These are phyloP conservation scores for Lasioglossum malachurum DNA, from an alignment of 2,888 invertebrate genomes.

Conservation along the genomic window DNA sequence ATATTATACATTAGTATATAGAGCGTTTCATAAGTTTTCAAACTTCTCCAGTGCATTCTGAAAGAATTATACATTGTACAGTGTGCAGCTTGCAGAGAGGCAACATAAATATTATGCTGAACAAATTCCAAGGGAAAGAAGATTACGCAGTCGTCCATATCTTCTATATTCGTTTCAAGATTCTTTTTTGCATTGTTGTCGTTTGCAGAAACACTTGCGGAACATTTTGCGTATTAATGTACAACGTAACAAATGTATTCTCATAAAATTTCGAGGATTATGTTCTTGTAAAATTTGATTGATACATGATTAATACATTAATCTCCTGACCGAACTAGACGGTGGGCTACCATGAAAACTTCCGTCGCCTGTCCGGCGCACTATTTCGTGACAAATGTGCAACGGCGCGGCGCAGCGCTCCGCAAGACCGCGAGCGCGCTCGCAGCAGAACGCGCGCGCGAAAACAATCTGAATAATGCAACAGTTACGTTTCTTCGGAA, in stretches of 20 bases:
- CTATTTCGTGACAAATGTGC: slow-evolving; percentile 33
- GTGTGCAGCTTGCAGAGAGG: neutral
- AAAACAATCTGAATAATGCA: slow-evolving; percentile 39
- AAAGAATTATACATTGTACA: neutral
- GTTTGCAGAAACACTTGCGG: neutral
- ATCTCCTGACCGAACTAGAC: neutral
- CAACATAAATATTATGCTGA: neutral
- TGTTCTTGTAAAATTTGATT: neutral
- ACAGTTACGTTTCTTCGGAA: slow-evolving; percentile 32
- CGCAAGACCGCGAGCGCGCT: neutral
- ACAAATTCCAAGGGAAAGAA: neutral
- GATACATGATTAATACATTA: neutral
- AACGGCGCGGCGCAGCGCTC: neutral
- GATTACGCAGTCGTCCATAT: too few species aligned
- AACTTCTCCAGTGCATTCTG: neutral
- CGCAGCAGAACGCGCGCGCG: neutral
- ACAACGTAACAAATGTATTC: neutral
- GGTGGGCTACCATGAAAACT: slow-evolving; percentile 13
- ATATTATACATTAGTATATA: neutral
- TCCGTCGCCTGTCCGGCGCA: slow-evolving; percentile 14
- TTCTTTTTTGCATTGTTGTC: neutral
- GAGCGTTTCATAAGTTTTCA: neutral
- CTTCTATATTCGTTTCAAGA: neutral
- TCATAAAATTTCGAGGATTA: neutral
- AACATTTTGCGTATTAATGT: too few species aligned